phyloP scores from a whole-genome alignment of 92 coral and sea anemone species.

The Actinernus sp. region DNA sequence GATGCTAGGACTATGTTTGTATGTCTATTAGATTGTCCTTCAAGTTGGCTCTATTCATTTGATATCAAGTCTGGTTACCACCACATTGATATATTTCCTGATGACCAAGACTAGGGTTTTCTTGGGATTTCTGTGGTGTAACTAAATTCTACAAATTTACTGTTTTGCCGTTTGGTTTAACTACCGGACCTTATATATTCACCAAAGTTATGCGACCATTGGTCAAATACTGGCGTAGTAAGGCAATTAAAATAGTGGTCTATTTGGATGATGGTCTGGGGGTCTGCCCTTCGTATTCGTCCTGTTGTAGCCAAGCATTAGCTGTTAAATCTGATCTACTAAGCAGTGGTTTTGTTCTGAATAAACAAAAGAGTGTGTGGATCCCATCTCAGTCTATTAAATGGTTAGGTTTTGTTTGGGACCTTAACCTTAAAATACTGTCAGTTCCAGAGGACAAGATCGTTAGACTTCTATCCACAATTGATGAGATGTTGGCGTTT shows the following conservation, averaged over 20 bases:
- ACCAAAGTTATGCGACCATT: conserved; percentile 64
- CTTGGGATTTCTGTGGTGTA: conserved; percentile 4
- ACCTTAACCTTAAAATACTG: background rate
- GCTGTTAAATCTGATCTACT: background rate
- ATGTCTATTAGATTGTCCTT: conserved; percentile 7
- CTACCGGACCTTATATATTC: conserved; percentile 44
- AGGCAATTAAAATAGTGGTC: background rate
- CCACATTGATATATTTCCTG: conserved; percentile 51
- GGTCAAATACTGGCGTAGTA: conserved; percentile 8
- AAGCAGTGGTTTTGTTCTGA: background rate
- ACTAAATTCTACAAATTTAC: conserved; percentile 21
- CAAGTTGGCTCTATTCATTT: conserved; percentile 32
- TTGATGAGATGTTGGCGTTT: conserved; percentile 12
- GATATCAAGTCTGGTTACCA: conserved; percentile 25
- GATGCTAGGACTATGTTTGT: conserved; percentile 46
- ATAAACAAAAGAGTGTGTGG: background rate
- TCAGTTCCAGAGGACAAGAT: background rate
- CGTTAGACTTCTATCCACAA: conserved; percentile 13
- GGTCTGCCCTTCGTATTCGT: background rate
- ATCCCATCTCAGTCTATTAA: background rate
- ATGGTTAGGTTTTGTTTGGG: background rate
- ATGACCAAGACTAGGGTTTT: conserved; percentile 42
- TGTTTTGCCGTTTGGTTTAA: conserved; percentile 41
- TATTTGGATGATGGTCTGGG: conserved; percentile 3
- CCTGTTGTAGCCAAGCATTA: background rate